Percentiles rank a stretch among this genome's conserved stretches.
Conservation (phyloP, 2,888 invertebrate genomes). For the Perizoma flavofasciatum region DNA sequence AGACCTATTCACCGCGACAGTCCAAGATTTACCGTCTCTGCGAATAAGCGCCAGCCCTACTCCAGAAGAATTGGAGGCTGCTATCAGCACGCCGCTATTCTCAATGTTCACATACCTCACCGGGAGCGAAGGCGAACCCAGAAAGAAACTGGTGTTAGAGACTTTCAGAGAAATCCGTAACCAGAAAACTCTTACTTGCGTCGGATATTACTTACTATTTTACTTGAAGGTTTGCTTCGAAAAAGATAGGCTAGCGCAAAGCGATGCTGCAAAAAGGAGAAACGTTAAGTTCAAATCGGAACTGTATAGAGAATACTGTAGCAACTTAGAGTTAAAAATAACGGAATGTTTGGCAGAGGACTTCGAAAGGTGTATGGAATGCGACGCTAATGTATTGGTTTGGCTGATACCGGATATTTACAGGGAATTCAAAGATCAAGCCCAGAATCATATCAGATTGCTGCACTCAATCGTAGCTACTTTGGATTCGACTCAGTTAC, state of each 20-base stretch:
- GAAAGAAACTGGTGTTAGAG: conserved; percentile 90
- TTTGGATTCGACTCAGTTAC: conserved; percentile 94
- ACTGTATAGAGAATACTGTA: conserved; percentile 95
- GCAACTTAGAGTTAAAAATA: conserved; percentile 89
- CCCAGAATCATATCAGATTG: conserved; percentile 94
- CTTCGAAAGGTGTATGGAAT: conserved; percentile 94
- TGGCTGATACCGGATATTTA: conserved; percentile 97
- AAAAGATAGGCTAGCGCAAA: conserved; percentile 74
- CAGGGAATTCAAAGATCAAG: conserved; percentile 93
- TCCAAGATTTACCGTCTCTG: conserved; percentile 79
- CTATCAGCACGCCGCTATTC: conserved; percentile 91
- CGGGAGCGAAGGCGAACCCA: conserved; percentile 86
- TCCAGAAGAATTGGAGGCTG: conserved; percentile 85
- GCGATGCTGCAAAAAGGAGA: conserved; percentile 80
- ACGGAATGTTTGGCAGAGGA: conserved; percentile 91
- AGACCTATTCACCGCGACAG: conserved; percentile 72
- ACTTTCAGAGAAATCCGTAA: conserved; percentile 91
- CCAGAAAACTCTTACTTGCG: conserved; percentile 85
- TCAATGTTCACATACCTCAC: conserved; percentile 93
- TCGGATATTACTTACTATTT: conserved; percentile 94
- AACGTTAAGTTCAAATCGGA: conserved; percentile 90
- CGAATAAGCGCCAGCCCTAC: conserved; percentile 77
- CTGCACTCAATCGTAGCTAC: conserved; percentile 95
- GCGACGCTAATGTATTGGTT: conserved; percentile 94
- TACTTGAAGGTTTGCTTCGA: conserved; percentile 91